Evolutionary conservation across 1,140 invertebrate species (phyloP), one percentile per base, ranked within the genome.

Genomic region (Drosophila jambulina): DNA sequence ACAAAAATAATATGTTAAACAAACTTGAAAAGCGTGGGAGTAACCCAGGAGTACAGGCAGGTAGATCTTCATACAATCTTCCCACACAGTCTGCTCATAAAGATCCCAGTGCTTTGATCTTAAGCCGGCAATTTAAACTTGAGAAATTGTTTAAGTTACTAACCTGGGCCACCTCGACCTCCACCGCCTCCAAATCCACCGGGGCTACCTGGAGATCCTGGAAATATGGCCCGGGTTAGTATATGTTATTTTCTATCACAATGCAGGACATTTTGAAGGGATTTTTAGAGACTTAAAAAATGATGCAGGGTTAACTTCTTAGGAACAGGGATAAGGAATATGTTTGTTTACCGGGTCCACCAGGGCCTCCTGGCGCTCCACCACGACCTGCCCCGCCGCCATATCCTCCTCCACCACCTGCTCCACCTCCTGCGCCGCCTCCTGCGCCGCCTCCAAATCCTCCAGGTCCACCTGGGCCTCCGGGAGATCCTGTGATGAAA

Each of bases 341-440:
- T 29, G 23, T 29, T 29, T 3, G 4, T 27, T 59, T 87, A 34
- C 93, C 80, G 12, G 94, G 91, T 6, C 93, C 84, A 21, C 94
- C 92, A 12, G 46, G 46, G 8, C 56, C 54, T 3, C 63, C 63
- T 12, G 62, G 62, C 8, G 13, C 40, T 7, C 74, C 74, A 1
- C 68, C 75, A 2, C 56, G 62, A 0, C 77, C 57, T 6, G 48
- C 77, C 0, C 51, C 64, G 15, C 54, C 74, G 0, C 70, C 69
- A n/a, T 75, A 75, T 12, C 91, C 86, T 40, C 69, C 67, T 0
- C 36, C 72, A 1, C 54, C 63, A 3, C 61, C 61, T 17, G 17
- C 64, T 25, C 64, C 64, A 1, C 57, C 64, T 13, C 93, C 81
- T 13, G 32, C 67, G 0, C 34, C 72, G 0, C 53, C 62, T 5